Evolutionary conservation across 2,797 vertebrate genomes (phyloP), one percentile per base, ranked within the genome.

Genomic region (Hydrolagus colliei): DNA sequence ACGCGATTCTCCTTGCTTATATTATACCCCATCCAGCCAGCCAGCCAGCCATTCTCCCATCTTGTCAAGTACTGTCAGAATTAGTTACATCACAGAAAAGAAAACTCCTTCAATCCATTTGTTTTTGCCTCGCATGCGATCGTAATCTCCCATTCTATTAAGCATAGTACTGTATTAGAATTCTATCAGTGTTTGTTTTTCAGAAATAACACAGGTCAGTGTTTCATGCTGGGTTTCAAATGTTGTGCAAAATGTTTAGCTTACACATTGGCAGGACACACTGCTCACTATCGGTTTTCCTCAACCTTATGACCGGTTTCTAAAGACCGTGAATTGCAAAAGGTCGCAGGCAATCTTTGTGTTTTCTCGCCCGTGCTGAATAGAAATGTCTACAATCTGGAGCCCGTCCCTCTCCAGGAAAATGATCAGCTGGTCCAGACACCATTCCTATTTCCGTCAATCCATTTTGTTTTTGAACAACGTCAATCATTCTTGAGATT

Each of bases 61-160:
- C 14, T n/a, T 16, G 12, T 84, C 79, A 52, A 52, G 41, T 84
- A 63, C 79, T 84, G 65, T 84, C 79, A 84, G 9, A 84, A 68
- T 71, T 20, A 41, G 27, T 84, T 35, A 71, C 41, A n/a, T 71
- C 79, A 84, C 27, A 71, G 0, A 41, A 71, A 16, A 71, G 41
- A 41, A 14, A 63, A 41, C 71, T 84, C 63, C 65, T 27, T 71
- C 65, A 11, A 52, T 18, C 32, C 63, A 41, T 84, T 20, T 20
- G 41, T 77, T 65, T 41, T 35, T 68, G 65, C 32, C 65, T 16
- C 71, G 20, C 71, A 67, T 12, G 27, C 27, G 14, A 52, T 52
- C 32, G 68, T 16, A 27, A 12, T 84, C 27, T 3, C 65, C 41
- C 41, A 71, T 20, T 71, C 41, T 12, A 35, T 41, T 84, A 41